phyloP scores from a whole-genome alignment of 1,140 invertebrate genomes.

The Atta cephalotes region DNA sequence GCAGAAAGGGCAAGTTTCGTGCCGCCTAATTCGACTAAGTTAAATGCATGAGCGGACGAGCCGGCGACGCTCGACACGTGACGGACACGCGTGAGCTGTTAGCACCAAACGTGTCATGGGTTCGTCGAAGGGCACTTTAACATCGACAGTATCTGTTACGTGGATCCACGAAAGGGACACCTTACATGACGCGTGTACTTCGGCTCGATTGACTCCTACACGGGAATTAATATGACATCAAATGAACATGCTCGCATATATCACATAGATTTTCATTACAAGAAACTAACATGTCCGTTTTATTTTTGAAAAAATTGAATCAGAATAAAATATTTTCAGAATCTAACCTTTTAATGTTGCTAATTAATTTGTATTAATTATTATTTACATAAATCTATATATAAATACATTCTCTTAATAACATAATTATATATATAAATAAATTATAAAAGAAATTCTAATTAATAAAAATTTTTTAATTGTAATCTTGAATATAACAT shows the following conservation, averaged over 20 bases:
- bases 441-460: not conserved
- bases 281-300: not conserved
- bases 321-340: not conserved
- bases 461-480: not conserved
- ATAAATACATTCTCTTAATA: not conserved
- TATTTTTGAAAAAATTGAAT: not conserved
- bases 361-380: not conserved
- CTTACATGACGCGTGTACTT: constrained; percentile 62
- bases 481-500: not conserved
- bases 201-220: constrained; percentile 13
- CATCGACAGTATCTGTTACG: constrained; percentile 30
- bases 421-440: not conserved
- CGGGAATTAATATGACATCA: constrained; percentile 37
- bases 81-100: constrained; percentile 77
- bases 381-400: constrained; percentile 8
- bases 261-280: not conserved
- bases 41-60: constrained; percentile 69
- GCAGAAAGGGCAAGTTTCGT: constrained; percentile 66
- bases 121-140: constrained; percentile 46
- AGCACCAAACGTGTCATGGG: constrained; percentile 52
- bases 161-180: constrained; percentile 59
- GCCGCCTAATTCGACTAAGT: constrained; percentile 71
- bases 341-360: not conserved
- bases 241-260: not conserved
- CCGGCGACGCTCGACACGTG: constrained; percentile 72